Conservation (phyloP, 2,113 vertebrate genomes). For the Dicentrarchus labrax region DNA sequence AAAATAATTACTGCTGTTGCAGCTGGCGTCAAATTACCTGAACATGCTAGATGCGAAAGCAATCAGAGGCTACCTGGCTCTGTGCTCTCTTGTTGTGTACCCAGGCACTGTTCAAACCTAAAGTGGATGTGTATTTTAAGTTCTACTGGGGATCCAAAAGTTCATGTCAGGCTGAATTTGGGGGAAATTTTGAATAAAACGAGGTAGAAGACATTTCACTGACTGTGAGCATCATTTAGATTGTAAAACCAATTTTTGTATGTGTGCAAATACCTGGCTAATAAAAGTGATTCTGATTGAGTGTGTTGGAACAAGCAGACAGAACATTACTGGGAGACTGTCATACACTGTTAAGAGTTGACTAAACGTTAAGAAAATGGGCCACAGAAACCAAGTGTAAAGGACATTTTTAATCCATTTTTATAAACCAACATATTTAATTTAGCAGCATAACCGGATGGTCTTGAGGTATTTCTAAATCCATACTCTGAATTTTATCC, state of each 20-base stretch:
- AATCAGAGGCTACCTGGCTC: too few species aligned
- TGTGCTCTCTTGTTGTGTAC: too few species aligned
- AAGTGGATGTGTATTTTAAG: background rate
- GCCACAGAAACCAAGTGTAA: conserved; percentile 68
- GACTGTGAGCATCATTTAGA: too few species aligned
- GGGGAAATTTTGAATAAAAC: background rate
- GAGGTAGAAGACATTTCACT: background rate
- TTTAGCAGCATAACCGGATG: conserved; percentile 88
- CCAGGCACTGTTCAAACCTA: background rate
- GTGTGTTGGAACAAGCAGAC: background rate
- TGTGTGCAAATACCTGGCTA: too few species aligned
- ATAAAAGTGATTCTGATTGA: background rate
- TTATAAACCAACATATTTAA: conserved; percentile 84
- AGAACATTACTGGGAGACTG: background rate
- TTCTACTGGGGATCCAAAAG: background rate
- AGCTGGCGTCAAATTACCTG: too few species aligned
- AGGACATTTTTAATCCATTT: conserved; percentile 83
- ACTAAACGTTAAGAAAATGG: background rate
- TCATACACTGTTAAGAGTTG: background rate
- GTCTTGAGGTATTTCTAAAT: conserved; percentile 88
- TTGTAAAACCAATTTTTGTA: background rate
- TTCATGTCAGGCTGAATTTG: background rate
- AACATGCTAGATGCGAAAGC: too few species aligned
- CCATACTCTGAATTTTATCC: conserved; percentile 77
- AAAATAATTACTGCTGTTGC: too few species aligned